phyloP scores from a whole-genome alignment of 2,113 vertebrate genomes.

The Phyllostomus hastatus region DNA sequence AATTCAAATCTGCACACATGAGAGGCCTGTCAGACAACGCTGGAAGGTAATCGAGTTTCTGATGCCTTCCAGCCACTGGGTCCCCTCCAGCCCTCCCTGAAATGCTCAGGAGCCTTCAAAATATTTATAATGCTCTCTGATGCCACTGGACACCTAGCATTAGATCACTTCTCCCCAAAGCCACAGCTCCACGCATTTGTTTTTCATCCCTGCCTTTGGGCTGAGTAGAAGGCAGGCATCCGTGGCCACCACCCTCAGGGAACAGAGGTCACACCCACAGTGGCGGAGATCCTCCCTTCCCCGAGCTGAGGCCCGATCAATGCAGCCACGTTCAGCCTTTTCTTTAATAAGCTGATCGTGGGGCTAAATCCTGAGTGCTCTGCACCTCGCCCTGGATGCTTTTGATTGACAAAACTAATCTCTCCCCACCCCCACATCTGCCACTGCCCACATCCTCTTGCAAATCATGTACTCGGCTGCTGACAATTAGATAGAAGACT shows the following conservation, averaged over 20 bases:
- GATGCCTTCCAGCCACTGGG: too few relatives aligned
- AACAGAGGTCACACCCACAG: not conserved
- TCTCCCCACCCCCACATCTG: conserved; percentile 51
- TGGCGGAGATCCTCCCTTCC: accelerated
- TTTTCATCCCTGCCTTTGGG: not conserved
- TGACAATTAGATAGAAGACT: conserved; percentile 71
- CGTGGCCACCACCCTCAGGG: not conserved
- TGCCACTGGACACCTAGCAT: not conserved
- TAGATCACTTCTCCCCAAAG: not conserved
- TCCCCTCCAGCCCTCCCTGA: not conserved
- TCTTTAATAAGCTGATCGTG: conserved; percentile 61
- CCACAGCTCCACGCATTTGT: not conserved
- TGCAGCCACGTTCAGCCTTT: not conserved
- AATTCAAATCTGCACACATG: not conserved
- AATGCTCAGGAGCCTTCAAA: not conserved
- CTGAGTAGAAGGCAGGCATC: not conserved
- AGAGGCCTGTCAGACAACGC: not conserved
- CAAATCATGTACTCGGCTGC: conserved; percentile 66
- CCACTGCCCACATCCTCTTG: conserved; percentile 60
- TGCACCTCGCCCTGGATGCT: not conserved
- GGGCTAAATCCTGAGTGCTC: conserved; percentile 25
- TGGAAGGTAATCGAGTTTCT: not conserved
- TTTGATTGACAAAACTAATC: conserved; percentile 78
- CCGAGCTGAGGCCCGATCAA: not conserved
- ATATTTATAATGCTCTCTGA: not conserved